Base-by-base conservation (phyloP, 2,797 vertebrate genomes). In the Psittacula derbiana region DNA sequence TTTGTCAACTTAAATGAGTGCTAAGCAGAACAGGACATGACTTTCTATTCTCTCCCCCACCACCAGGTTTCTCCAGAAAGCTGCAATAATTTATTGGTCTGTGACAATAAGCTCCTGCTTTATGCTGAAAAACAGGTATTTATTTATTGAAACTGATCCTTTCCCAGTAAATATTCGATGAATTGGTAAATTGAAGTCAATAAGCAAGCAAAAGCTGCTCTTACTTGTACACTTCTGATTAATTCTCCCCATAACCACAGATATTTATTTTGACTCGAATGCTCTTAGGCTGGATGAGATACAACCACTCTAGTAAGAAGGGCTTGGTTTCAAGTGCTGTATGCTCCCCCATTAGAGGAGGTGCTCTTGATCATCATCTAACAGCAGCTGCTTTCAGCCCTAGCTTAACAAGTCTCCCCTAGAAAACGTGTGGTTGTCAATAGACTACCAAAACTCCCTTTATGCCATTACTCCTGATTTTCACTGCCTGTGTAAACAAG, bases 281-380 rank as follows among this genome's bases (percentile, higher is more conserved):
- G 41, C 17, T 57, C 24, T 73, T 80, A 6, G 8, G 16, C 28
- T 44, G 38, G 11, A 66, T 43, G 31, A 73, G 52, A 40, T 47
- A 82, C 40, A 71, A 33, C 20, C 3, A 2, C 25, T 64, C 5
- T 47, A 47, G 55, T 62, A 55, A 53, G n/a, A 87, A 84, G 30
- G 9, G 3, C 14, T 47, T 66, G 19, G 18, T 70, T 88, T 69
- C 67, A 47, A 62, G 57, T 10, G 64, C 50, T 74, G 5, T 14
- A 6, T 3, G 7, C 12, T 57, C 23, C 33, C 18, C 0, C 0
- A 11, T 64, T 52, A 36, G 41, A 66, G 16, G 49, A 75, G 53
- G 65, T 66, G 28, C 9, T n/a, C 40, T 80, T 60, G 50, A 82
- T 53, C 38, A 23, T 27, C 25, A 1, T 36, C 38, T 62, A 43